These are phyloP conservation scores for Takifugu bimaculatus DNA, from an alignment of 2,113 vertebrate genomes.

Conservation along the genomic window DNA sequence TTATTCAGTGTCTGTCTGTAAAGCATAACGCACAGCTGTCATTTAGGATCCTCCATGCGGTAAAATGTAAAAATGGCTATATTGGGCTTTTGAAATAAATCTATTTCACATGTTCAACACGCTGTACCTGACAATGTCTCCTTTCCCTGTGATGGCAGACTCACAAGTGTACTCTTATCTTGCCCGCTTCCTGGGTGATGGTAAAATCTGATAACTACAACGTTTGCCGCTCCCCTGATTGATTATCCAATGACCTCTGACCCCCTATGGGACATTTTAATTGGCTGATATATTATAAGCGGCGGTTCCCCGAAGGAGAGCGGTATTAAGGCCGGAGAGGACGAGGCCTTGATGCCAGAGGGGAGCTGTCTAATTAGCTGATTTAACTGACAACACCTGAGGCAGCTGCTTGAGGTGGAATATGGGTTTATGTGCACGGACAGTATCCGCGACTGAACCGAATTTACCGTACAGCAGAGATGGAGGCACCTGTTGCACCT, in stretches of 20 bases:
- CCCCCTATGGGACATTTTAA: slow-evolving; percentile 65
- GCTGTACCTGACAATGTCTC: neutral
- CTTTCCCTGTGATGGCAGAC: slow-evolving; percentile 10
- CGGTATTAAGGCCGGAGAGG: slow-evolving; percentile 44
- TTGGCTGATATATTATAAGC: slow-evolving; percentile 65
- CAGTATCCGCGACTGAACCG: slow-evolving; percentile 9
- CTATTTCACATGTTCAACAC: neutral
- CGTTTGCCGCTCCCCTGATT: slow-evolving; percentile 60
- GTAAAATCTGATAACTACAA: slow-evolving; percentile 58
- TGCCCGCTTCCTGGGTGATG: slow-evolving; percentile 47
- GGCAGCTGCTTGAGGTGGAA: neutral
- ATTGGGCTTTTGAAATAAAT: neutral
- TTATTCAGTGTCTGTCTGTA: too few species aligned
- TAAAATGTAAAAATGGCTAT: too few species aligned
- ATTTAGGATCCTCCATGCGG: too few species aligned
- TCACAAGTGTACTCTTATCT: slow-evolving; percentile 52
- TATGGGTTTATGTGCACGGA: neutral
- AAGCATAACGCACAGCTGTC: too few species aligned
- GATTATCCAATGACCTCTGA: slow-evolving; percentile 72
- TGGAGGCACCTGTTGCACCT: slow-evolving; percentile 17
- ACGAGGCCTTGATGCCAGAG: slow-evolving; percentile 27
- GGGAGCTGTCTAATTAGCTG: slow-evolving; percentile 58
- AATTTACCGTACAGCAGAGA: slow-evolving; percentile 21
- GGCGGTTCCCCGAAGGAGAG: slow-evolving; percentile 37
- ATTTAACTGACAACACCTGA: slow-evolving; percentile 63